phyloP scores from a whole-genome alignment of 2,797 vertebrate genomes.

The Cephalopachus bancanus region DNA sequence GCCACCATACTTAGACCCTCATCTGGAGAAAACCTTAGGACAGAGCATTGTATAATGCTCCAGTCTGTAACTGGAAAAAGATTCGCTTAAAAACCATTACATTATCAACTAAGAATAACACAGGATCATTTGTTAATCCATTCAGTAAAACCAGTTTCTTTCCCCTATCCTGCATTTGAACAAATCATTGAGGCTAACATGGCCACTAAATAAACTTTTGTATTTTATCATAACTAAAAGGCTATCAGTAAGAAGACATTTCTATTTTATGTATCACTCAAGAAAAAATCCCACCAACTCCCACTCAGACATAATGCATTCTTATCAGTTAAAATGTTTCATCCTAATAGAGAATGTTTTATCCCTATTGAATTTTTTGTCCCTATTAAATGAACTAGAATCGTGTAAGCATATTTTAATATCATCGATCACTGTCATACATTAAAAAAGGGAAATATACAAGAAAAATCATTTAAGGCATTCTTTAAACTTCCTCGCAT shows the following conservation, averaged over 20 bases:
- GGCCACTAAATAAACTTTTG: neutral
- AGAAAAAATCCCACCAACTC: neutral
- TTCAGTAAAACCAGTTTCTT: neutral
- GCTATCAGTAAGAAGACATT: neutral
- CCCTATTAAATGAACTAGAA: slow-evolving; percentile 52
- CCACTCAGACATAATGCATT: neutral
- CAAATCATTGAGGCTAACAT: neutral
- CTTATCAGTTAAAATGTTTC: slow-evolving; percentile 51
- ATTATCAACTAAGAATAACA: neutral
- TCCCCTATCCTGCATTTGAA: neutral
- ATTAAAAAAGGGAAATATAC: neutral
- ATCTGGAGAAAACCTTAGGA: neutral
- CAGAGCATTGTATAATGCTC: neutral
- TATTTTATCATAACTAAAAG: slow-evolving; percentile 50
- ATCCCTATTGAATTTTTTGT: slow-evolving; percentile 46
- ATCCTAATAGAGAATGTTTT: slow-evolving; percentile 12
- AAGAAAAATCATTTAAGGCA: neutral
- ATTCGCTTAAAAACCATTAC: neutral
- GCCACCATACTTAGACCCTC: no score
- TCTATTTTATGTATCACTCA: neutral
- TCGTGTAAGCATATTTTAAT: slow-evolving; percentile 2
- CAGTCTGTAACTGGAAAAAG: neutral
- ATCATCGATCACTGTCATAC: neutral
- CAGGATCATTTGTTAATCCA: neutral
- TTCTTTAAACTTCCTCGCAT: slow-evolving; percentile 3